Base-by-base conservation (phyloP, 2,888 invertebrate genomes). In the Perdita meconis region DNA sequence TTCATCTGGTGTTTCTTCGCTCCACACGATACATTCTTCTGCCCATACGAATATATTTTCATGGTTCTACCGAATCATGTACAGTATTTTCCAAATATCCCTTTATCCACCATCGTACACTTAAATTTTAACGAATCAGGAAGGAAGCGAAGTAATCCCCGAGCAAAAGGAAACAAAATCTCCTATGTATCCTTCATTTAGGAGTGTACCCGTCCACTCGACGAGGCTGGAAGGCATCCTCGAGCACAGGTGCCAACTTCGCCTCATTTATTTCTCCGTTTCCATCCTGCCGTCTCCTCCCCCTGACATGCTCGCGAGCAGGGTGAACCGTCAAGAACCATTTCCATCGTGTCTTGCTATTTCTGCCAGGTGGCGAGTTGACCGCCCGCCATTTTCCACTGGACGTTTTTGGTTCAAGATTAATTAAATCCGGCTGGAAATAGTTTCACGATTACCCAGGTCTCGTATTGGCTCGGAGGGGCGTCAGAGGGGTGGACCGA, bases 361-460 rank as follows among this genome's bases (percentile, higher is more conserved):
- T 90, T 91, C 86, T 90, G 90, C 90, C 90, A 90, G 90, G 90
- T 90, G 87, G 80, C 76, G 60, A 61, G 65, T 51, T 34, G 64
- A 76, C 81, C 67, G 42, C 72, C 73, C 80, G 86, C 85, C 87
- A 86, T 88, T 87, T 89, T 86, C 82, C 82, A 53, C 84, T 83
- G 86, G 86, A 88, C 89, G 85, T 90, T 90, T 90, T 90, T 85
- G 87, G 87, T 88, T 87, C 87, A 88, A 90, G 90, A 90, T 90
- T 90, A 90, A 90, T 90, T 89, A 90, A 90, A 89, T 82, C 83
- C 85, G 86, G 81, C 90, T 89, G 89, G 84, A 90, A 90, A 90
- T 90, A 90, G 90, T 87, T 82, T 53, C 68, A 34, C 63, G 72
- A 71, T 61, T 61, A 61, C 44, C 66, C 16, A 42, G 64, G 55